Evolutionary conservation across 1,140 invertebrate genomes (phyloP).

Genomic region (Cydia pomonella): DNA sequence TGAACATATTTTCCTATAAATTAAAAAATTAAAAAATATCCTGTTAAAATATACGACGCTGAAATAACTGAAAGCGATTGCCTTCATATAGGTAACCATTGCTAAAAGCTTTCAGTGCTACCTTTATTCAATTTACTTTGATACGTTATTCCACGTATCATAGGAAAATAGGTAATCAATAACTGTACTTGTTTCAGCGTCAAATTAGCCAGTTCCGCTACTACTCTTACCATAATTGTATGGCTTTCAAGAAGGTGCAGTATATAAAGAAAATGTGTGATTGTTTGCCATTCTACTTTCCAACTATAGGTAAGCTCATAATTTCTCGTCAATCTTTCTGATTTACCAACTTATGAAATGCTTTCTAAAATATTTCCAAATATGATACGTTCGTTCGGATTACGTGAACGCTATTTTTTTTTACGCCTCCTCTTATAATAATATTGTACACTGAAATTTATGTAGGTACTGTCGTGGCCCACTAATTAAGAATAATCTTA

Average conservation of each 20-base stretch:
- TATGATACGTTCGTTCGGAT: no score
- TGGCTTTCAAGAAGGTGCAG: conserved; percentile 80
- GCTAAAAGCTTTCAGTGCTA: not conserved
- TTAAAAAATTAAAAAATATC: no score
- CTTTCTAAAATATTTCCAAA: no score
- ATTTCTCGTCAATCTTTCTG: conserved; percentile 21
- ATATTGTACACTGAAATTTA: no score
- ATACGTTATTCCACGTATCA: not conserved
- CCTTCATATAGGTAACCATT: not conserved
- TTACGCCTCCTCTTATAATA: no score
- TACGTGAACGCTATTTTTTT: no score
- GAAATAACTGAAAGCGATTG: not conserved
- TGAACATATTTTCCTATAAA: no score
- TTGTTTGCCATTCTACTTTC: conserved; percentile 82
- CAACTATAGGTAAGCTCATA: conserved; percentile 72
- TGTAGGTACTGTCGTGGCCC: not conserved
- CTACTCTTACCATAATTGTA: conserved; percentile 85
- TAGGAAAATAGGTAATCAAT: not conserved
- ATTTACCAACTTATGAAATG: no score
- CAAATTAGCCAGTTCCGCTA: conserved; percentile 61
- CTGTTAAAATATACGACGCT: not conserved
- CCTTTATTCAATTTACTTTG: conserved; percentile 3
- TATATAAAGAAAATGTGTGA: conserved; percentile 77
- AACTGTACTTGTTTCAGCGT: conserved; percentile 48
- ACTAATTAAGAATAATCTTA: not conserved